phyloP scores from a whole-genome alignment of 2,797 vertebrate genomes.

The Pseudotriccus pelzelni region DNA sequence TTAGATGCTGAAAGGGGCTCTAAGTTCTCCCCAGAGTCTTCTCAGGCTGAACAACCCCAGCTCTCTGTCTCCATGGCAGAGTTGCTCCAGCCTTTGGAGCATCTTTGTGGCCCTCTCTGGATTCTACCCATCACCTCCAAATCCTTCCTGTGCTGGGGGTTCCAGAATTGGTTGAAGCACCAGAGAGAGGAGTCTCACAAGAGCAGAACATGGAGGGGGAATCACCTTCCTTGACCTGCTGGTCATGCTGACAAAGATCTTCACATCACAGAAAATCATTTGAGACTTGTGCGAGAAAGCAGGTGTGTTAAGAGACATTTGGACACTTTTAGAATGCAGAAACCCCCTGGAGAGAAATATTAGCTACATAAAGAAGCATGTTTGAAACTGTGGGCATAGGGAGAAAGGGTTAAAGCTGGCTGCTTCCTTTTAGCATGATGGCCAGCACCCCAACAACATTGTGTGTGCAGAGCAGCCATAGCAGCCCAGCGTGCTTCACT shows the following conservation, averaged over 20 bases:
- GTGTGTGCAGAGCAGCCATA: background rate
- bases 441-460: background rate
- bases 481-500: background rate
- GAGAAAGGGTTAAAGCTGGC: background rate
- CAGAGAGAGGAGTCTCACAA: background rate
- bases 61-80: background rate
- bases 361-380: background rate
- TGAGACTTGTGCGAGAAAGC: background rate
- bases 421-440: background rate
- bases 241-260: background rate
- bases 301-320: background rate
- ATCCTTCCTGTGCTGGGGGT: background rate
- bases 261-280: background rate
- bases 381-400: rapidly evolving
- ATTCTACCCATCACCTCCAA: background rate
- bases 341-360: rapidly evolving
- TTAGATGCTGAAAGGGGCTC: background rate
- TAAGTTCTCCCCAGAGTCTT: background rate
- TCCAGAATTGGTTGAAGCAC: background rate
- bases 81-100: background rate
- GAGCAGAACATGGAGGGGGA: background rate
- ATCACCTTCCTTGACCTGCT: rapidly evolving
- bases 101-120: background rate
- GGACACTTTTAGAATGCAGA: background rate
- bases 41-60: background rate